phyloP scores from a whole-genome alignment of 1,140 invertebrate genomes.

The Thaumatotibia leucotreta region DNA sequence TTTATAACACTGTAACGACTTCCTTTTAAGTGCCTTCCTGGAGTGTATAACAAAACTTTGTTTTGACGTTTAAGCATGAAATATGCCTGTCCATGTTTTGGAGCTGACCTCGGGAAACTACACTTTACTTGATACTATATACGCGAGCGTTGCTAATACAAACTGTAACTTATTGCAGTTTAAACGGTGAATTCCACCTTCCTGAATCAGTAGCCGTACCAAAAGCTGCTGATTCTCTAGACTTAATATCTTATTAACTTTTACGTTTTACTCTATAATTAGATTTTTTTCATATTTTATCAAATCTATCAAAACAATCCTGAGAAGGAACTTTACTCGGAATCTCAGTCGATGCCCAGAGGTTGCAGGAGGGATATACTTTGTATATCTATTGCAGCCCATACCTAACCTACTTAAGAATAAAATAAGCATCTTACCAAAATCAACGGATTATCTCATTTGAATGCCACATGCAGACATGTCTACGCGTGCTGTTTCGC shows the following conservation, averaged over 20 bases:
- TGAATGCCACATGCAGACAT: background rate
- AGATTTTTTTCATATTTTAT: no score
- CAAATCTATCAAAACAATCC: no score
- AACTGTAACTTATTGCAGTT: background rate
- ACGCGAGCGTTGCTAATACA: background rate
- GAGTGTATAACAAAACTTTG: slow-evolving; percentile 27
- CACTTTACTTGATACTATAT: background rate
- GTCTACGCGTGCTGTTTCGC: background rate
- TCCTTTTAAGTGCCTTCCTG: slow-evolving; percentile 40
- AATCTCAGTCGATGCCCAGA: no score
- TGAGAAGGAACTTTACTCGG: no score
- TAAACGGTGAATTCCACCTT: background rate
- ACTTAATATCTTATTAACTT: no score
- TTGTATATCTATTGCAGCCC: no score
- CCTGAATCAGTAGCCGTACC: no score
- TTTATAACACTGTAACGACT: slow-evolving; percentile 52
- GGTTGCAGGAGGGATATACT: no score
- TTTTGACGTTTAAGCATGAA: slow-evolving; percentile 15
- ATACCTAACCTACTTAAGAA: no score
- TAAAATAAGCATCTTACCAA: no score
- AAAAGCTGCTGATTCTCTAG: no score
- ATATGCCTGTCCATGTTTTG: background rate
- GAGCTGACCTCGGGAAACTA: background rate
- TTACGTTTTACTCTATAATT: no score
- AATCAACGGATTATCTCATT: background rate